Base-by-base conservation (phyloP, 2,888 invertebrate genomes). In the Alcis repandata region DNA sequence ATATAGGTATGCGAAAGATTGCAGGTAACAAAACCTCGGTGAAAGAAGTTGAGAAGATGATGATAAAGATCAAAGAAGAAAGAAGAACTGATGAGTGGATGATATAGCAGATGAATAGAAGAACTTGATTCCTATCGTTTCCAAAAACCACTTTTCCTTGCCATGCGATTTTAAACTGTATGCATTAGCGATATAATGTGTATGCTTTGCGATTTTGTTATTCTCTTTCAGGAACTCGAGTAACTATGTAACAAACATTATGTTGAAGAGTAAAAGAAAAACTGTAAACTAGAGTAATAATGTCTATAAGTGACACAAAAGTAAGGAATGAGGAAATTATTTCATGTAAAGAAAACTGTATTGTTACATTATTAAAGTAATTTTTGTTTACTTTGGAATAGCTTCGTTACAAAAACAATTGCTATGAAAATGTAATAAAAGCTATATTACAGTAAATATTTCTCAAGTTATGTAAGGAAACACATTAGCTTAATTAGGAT, bases 181-280 rank as follows among this genome's bases (percentile, higher is more conserved):
- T 64, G 76, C 79, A 20, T 58, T 46, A 79, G 82, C 79, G 80
- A 84, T 62, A 20, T 36, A 4, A 49, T 49, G n/a, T 49, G 67
- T 72, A 53, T 77, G 85, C 87, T 73, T 64, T 73, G 88, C 88
- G 85, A 87, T 77, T 62, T 76, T 19, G 11, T 52, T 36, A 38
- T 45, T n/a, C 59, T 56, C 56, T 54, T 72, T 57, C 71, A 68
- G 68, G 51, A 48, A 54, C 7, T 49, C 3, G 17, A 10, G n/a
- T 13, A 27, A 43, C n/a, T n/a, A n/a, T n/a, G n/a, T 4, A 19
- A 41, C 17, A 19, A 19, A 41, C 17, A 41, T 19, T 2, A 17
- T 19, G 10, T 17, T 2, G 11, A 43, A 17, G 8, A 1, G 2
- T 4, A 2, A 41, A 6, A 1, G 2, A 1, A 9, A 17, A 7